Conservation (phyloP, 2,113 vertebrate genomes). For the Gila orcuttii region DNA sequence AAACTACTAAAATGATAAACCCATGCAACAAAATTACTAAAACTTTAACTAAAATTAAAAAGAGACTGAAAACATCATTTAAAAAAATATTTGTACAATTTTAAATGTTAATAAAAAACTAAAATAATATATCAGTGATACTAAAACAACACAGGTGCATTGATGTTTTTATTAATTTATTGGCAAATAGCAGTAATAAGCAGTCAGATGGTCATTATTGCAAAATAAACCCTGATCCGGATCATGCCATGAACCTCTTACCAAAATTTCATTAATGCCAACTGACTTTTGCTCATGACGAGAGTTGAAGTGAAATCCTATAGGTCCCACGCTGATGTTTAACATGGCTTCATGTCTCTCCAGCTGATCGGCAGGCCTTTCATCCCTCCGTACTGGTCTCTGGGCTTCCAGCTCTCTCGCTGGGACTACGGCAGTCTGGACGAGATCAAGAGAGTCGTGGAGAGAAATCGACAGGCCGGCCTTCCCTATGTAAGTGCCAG, state of each 20-base stretch:
- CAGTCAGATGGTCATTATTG: not conserved
- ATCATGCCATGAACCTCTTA: not conserved
- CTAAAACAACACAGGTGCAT: too few species aligned
- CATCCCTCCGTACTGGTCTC: constrained; percentile 91
- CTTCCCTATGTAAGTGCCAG: constrained; percentile 87
- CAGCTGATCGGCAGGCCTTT: constrained; percentile 86
- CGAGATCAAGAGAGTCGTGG: constrained; percentile 81
- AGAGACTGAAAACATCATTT: too few species aligned
- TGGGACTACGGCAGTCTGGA: constrained; percentile 85
- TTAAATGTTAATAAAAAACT: too few species aligned
- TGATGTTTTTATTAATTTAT: too few species aligned
- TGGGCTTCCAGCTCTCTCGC: constrained; percentile 94
- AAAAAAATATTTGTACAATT: too few species aligned
- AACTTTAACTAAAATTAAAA: too few species aligned
- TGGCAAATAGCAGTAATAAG: too few species aligned
- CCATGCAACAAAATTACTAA: too few species aligned
- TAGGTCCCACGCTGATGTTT: not conserved
- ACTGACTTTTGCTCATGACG: not conserved
- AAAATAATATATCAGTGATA: too few species aligned
- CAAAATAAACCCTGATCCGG: not conserved
- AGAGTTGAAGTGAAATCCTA: not conserved
- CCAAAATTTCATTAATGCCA: not conserved
- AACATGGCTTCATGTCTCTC: constrained; percentile 41
- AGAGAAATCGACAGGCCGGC: constrained; percentile 80
- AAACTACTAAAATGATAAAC: too few species aligned